Evolutionary conservation across 2,888 invertebrate genomes (phyloP), one percentile per base, ranked within the genome.

Genomic region (Cephus nigrinus): DNA sequence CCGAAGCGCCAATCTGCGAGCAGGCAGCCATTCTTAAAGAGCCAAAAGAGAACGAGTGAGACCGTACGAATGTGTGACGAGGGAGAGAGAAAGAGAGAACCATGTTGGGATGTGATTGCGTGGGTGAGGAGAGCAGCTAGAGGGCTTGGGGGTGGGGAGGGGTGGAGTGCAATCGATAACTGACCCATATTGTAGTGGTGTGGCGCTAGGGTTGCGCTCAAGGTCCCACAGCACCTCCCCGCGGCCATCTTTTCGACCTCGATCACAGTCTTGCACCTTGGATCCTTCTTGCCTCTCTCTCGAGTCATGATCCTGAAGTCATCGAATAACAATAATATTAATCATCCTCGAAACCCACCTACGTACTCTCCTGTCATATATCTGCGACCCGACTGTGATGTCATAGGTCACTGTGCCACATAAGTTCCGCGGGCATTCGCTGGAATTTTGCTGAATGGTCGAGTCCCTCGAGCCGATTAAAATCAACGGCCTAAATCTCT

Each of bases 401-500:
- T 55, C 55, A 23, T 9, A 23, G 55, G 23, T 23, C 55, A 23
- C 55, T 55, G 55, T 55, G 23, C 55, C 55, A 55, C 55, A 23
- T 55, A 23, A 55, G 55, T 55, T 55, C 23, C 23, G 23, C 55
- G 55, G 23, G 55, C 55, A 55, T 55, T 55, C 23, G 55, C 55
- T 55, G 55, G 55, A 55, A 55, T 55, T 55, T 23, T 55, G 55
- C 55, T 55, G 55, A 55, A 55, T 55, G 55, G 55, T 55, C 55
- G 55, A 55, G 55, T 55, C 55, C 55, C 55, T 55, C 55, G 55
- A 55, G 55, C 55, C 86, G 89, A 88, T 91, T 89, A 87, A 87
- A 90, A 91, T 91, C 90, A 85, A 84, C 90, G 90, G 90, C 89
- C 90, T 84, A 90, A 89, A 91, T 90, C 90, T 89, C 81, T 76